Conservation (phyloP, 2,888 invertebrate species). For the Lepidochrysops patricia region DNA sequence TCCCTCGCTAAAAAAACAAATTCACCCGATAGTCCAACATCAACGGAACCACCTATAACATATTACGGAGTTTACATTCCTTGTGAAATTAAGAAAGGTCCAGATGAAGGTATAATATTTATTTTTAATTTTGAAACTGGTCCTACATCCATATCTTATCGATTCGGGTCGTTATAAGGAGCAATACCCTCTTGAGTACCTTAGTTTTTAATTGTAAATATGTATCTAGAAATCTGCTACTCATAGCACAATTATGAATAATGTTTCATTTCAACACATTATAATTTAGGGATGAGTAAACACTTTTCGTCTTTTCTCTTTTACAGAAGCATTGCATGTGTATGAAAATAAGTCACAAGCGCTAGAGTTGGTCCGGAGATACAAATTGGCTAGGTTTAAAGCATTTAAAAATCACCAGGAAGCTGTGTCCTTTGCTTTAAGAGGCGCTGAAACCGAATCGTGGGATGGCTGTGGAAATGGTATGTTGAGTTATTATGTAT, state of each 20-base stretch:
- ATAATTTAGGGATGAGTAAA: too few relatives aligned
- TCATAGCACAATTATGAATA: too few relatives aligned
- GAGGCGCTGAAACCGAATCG: slow-evolving; percentile 76
- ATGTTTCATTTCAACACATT: too few relatives aligned
- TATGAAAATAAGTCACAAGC: slow-evolving; percentile 84
- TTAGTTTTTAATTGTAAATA: background rate
- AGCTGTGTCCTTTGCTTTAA: slow-evolving; percentile 82
- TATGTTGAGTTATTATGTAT: slow-evolving; percentile 32
- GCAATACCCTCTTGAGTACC: background rate
- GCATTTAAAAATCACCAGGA: slow-evolving; percentile 82
- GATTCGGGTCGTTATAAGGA: slow-evolving; percentile 8
- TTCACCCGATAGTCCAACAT: slow-evolving; percentile 42
- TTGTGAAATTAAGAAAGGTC: slow-evolving; percentile 67
- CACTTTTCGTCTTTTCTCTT: slow-evolving; percentile 8
- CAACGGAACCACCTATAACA: slow-evolving; percentile 43
- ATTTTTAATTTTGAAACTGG: slow-evolving; percentile 14
- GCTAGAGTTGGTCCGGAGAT: slow-evolving; percentile 81
- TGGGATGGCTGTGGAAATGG: slow-evolving; percentile 62
- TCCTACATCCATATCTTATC: slow-evolving; percentile 18
- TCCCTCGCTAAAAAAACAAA: slow-evolving; percentile 42
- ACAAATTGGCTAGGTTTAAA: slow-evolving; percentile 87
- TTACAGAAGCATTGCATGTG: slow-evolving; percentile 71
- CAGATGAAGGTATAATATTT: slow-evolving; percentile 60
- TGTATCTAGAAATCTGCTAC: background rate
- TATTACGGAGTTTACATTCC: slow-evolving; percentile 72